Conservation (phyloP, 2,888 invertebrate genomes). For the Chaetogeoica ovagalla region DNA sequence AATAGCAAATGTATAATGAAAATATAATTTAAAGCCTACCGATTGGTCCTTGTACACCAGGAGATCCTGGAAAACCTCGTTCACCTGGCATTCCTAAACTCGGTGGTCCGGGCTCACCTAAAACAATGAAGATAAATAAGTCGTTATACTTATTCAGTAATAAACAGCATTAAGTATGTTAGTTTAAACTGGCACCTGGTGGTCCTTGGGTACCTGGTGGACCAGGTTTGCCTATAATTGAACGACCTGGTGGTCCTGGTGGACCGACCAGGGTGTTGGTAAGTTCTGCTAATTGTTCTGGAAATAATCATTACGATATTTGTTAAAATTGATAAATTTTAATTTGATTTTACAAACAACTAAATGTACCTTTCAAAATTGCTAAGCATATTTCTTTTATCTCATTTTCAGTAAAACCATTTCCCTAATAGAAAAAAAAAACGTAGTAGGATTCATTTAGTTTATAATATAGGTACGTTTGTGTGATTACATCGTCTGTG, state of each 20-base stretch:
- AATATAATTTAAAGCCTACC: conserved; percentile 58
- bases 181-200: conserved; percentile 63
- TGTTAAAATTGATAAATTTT: conserved; percentile 5
- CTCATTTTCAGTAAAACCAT: conserved; percentile 72
- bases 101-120: conserved; percentile 70
- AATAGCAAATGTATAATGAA: neutral
- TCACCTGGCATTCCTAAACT: conserved; percentile 66
- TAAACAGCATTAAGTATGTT: neutral
- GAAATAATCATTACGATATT: conserved; percentile 44
- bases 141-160: neutral
- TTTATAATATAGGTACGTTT: neutral
- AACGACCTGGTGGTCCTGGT: conserved; percentile 69
- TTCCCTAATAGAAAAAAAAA: conserved; percentile 62
- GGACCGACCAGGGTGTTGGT: conserved; percentile 67
- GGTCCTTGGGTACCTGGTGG: conserved; percentile 71
- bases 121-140: conserved; percentile 20
- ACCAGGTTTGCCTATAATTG: conserved; percentile 72
- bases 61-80: conserved; percentile 69
- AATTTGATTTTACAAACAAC: neutral
- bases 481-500: no score
- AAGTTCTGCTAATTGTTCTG: conserved; percentile 77
- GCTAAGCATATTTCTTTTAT: conserved; percentile 79
- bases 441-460: neutral
- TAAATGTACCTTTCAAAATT: conserved; percentile 71
- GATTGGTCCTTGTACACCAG: conserved; percentile 65